A percentile compares a stretch with the other conserved stretches of the same genome.
These are phyloP conservation scores for Cavia aperea DNA, from an alignment of 2,113 vertebrate species.

Conservation along the genomic window DNA sequence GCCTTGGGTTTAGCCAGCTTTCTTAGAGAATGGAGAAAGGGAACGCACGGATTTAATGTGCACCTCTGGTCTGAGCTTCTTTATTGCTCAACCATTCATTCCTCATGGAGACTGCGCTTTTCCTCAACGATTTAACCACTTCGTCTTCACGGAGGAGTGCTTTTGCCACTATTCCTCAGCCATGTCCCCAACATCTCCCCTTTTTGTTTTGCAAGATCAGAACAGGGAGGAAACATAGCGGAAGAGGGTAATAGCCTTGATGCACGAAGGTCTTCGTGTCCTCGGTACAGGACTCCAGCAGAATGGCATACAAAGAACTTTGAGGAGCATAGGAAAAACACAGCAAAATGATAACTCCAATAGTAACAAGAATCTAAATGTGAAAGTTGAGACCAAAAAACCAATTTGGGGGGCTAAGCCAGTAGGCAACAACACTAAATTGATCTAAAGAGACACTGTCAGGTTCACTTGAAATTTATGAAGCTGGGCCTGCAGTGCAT, in stretches of 20 bases:
- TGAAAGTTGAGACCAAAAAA: background rate
- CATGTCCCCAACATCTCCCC: background rate
- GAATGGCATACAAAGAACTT: background rate
- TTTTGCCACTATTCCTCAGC: background rate
- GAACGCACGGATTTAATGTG: no score
- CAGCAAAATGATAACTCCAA: background rate
- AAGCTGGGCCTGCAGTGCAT: background rate
- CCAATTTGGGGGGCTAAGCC: background rate
- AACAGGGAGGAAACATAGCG: background rate
- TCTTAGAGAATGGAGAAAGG: background rate
- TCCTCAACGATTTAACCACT: background rate
- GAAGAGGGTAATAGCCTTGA: background rate
- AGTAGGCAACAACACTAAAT: background rate
- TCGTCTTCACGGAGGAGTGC: no score
- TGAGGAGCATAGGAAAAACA: background rate
- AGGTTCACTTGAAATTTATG: background rate
- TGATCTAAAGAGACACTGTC: background rate
- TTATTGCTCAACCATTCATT: background rate
- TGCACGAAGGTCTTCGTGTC: background rate
- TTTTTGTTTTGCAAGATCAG: background rate
- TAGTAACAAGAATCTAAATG: background rate
- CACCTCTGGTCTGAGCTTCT: background rate
- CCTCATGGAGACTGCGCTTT: background rate
- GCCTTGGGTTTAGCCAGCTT: background rate
- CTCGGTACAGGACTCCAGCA: background rate